Percentiles rank a stretch among this genome's conserved stretches.
These are phyloP conservation scores for Phaenicophaeus curvirostris DNA, from an alignment of 2,797 vertebrate species.

Conservation along the genomic window DNA sequence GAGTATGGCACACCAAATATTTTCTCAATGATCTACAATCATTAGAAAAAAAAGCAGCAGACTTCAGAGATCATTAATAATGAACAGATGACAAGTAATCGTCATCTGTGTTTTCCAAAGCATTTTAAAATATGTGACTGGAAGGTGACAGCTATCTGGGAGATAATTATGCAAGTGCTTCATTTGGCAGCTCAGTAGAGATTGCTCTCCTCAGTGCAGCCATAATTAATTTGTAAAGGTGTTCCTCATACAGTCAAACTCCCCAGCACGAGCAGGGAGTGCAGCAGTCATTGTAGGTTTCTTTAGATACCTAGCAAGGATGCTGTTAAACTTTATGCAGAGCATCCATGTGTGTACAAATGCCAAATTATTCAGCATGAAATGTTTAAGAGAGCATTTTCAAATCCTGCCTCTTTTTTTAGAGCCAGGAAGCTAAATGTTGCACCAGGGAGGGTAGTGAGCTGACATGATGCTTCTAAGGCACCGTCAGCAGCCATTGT, in stretches of 20 bases:
- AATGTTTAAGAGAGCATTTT: background rate
- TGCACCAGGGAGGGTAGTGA: background rate
- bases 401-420: background rate
- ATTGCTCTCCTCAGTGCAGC: background rate
- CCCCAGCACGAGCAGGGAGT: background rate
- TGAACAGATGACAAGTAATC: background rate
- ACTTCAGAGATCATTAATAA: background rate
- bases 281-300: background rate
- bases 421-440: background rate
- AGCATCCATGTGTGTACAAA: fast-evolving
- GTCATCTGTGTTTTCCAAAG: background rate
- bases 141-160: background rate
- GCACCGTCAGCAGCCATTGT: background rate
- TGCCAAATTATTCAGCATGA: background rate
- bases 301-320: background rate
- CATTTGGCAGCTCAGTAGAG: fast-evolving
- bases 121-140: background rate
- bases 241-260: background rate
- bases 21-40: background rate
- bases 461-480: background rate
- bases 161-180: background rate
- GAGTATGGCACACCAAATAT: background rate
- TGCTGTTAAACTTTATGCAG: background rate
- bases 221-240: background rate
- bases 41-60: background rate